Conservation (phyloP, 2,888 invertebrate genomes). For the Tenodera sinensis region DNA sequence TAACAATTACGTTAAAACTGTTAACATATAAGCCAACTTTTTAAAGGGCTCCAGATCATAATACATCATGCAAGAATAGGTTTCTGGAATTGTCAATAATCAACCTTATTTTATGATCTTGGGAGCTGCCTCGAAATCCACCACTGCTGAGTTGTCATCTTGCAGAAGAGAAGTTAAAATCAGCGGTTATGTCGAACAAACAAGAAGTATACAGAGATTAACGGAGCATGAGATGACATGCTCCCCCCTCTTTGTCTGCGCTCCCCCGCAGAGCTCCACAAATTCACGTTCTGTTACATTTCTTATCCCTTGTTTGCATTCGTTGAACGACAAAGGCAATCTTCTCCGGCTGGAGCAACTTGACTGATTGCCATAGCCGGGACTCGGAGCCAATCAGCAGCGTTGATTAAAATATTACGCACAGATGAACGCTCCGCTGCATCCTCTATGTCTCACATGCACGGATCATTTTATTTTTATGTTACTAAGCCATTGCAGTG, state of each 20-base stretch:
- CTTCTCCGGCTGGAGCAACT: background rate
- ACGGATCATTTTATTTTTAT: background rate
- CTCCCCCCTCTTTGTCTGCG: background rate
- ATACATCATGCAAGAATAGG: no score
- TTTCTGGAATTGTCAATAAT: no score
- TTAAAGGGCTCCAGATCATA: no score
- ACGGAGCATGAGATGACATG: background rate
- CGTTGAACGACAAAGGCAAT: background rate
- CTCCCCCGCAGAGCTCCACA: background rate
- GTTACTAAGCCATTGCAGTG: background rate
- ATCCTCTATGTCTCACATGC: background rate
- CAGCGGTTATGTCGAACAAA: background rate
- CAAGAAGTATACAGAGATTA: background rate
- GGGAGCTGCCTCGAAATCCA: background rate
- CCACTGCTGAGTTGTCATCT: background rate
- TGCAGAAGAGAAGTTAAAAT: background rate
- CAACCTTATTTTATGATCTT: no score
- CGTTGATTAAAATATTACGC: background rate
- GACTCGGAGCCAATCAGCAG: background rate
- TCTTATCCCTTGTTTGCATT: background rate
- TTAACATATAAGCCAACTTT: no score
- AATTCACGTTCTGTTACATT: background rate
- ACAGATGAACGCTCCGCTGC: background rate
- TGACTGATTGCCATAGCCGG: background rate
- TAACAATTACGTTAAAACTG: no score